Evolutionary conservation across 2,888 invertebrate genomes (phyloP), one percentile per base, ranked within the genome.

Genomic region (Tinea pellionella): DNA sequence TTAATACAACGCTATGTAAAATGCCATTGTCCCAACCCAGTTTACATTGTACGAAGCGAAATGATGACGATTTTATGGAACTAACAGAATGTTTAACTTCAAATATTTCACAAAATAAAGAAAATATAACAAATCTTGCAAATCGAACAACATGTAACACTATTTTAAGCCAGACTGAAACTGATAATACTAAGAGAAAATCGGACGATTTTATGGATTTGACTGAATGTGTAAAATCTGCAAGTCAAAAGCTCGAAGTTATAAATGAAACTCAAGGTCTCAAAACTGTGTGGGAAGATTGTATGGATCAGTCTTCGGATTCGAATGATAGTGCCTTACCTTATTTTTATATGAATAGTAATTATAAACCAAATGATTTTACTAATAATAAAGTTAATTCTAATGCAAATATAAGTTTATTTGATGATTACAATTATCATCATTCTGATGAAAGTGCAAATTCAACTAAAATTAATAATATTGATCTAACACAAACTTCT

Each of bases 151-250:
- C n/a, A n/a, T n/a, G n/a, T 15, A 51, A 51, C 8, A 42, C 42
- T 8, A 8, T 42, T 12, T 42, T 24, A 6, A 42, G 42, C 8
- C 42, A 42, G 13, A 42, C 2, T 8, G 8, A 8, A 2, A 13
- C 12, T 11, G 9, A 56, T 65, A 18, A 63, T 47, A 77, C 73
- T 6, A 75, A 67, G 64, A 72, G 70, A 59, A 74, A 64, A 63
- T 73, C 74, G 2, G 68, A 78, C 71, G 78, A 83, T 68, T 70
- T 73, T 60, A 80, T 84, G 80, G 82, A 84, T 65, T 71, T 81
- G 0, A 81, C 83, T 60, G 69, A 78, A 58, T 83, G 83, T 73
- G 68, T 78, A 59, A 53, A 53, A 53, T n/a, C 24, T 53, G 18
- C 64, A 64, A 41, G 62, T 63, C 64, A 63, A 59, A 59, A 60